Conservation (phyloP, 2,797 vertebrate genomes). For the Acanthurus tractus region DNA sequence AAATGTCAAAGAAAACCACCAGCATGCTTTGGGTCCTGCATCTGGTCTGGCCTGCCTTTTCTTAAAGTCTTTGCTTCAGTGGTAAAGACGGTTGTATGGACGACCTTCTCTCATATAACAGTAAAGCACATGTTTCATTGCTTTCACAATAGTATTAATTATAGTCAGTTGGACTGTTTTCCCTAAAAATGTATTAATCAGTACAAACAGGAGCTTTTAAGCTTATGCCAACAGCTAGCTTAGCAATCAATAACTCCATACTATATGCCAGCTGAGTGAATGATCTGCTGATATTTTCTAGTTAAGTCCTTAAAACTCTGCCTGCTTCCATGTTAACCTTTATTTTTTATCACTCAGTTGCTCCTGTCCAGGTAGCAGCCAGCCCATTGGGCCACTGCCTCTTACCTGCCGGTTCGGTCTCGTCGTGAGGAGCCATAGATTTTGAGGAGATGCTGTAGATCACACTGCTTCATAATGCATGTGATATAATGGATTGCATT, state of each 20-base stretch:
- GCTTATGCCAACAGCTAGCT: not conserved
- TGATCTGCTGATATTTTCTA: not conserved
- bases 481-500: conserved; percentile 86
- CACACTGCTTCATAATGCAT: conserved; percentile 87
- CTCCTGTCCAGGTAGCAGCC: conserved; percentile 17
- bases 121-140: not conserved
- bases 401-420: conserved; percentile 48
- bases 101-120: not conserved
- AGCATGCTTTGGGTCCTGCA: no score
- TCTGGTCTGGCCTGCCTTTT: no score
- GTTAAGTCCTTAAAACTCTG: not conserved
- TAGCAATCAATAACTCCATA: no score
- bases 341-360: not conserved
- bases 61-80: no score
- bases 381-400: conserved; percentile 14
- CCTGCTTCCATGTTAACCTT: not conserved
- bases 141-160: not conserved
- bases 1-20: no score
- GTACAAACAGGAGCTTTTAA: not conserved
- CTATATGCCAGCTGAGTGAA: not conserved
- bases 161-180: not conserved
- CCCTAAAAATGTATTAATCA: not conserved
- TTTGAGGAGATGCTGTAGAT: conserved; percentile 71
- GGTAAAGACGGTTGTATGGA: no score
- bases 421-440: conserved; percentile 71